Conservation (phyloP, 1,140 invertebrate genomes). For the Atta texana region DNA sequence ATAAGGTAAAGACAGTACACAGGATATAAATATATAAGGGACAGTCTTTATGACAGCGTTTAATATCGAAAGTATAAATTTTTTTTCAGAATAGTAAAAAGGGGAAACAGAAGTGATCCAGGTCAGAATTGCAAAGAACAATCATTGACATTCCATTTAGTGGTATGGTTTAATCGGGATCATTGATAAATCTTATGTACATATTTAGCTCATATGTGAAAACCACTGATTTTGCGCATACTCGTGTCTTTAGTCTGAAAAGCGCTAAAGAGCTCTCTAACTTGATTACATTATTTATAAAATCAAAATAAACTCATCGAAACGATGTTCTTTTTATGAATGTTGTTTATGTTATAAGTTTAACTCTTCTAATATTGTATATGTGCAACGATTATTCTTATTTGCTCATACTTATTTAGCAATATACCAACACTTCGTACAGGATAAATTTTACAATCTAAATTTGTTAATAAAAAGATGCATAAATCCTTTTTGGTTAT, state of each 20-base stretch:
- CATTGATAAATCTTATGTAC: slow-evolving; percentile 80
- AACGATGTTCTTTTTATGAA: slow-evolving; percentile 61
- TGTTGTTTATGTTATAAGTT: slow-evolving; percentile 44
- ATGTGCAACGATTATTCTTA: slow-evolving; percentile 36
- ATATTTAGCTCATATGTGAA: slow-evolving; percentile 71
- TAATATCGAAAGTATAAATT: slow-evolving; percentile 25
- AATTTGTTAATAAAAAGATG: slow-evolving; percentile 18
- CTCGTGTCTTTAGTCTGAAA: slow-evolving; percentile 66
- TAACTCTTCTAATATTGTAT: slow-evolving; percentile 11
- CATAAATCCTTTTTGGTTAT: slow-evolving; percentile 7
- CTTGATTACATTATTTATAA: slow-evolving; percentile 81
- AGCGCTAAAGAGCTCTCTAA: slow-evolving; percentile 74
- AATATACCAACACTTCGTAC: not conserved
- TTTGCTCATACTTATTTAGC: slow-evolving; percentile 51
- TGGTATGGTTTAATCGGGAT: slow-evolving; percentile 76
- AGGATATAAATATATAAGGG: not conserved
- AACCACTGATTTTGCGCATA: slow-evolving; percentile 61
- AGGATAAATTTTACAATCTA: slow-evolving; percentile 26
- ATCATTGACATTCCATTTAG: slow-evolving; percentile 81
- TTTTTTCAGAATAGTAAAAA: slow-evolving; percentile 83
- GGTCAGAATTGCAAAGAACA: slow-evolving; percentile 68
- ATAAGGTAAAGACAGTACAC: slow-evolving; percentile 82
- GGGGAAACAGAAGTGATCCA: slow-evolving; percentile 81
- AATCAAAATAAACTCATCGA: slow-evolving; percentile 75
- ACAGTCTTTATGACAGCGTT: slow-evolving; percentile 11